Evolutionary conservation across 2,113 vertebrate genomes (phyloP), one percentile per base, ranked within the genome.

Genomic region (Sinocyclocheilus grahami): DNA sequence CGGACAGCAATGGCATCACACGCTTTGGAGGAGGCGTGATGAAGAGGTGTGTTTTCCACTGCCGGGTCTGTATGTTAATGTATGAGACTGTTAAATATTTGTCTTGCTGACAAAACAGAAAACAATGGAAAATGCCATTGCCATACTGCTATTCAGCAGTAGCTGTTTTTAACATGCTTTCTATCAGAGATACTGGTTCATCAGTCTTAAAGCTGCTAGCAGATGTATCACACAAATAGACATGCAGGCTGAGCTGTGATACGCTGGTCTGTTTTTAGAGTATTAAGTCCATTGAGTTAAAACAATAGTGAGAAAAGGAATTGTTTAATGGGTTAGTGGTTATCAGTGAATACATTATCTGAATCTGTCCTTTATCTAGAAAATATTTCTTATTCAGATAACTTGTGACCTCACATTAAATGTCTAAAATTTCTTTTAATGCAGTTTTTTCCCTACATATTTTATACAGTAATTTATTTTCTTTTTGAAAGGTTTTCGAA

Each of bases 1-100:
- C 71, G 5, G 92, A 91, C 2, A 83, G 46, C 37, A 92, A 91
- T 3, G 86, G 92, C 85, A 93, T 93, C 24, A 71, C 37, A 4
- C 55, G 90, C 65, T 30, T 95, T 84, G 24, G 93, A 1, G 97
- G 95, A 0, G 93, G 95, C 20, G 94, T 98, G 92, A 97, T 97
- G 87, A 99, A 98, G 92, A 97, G 94, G 97, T 98, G 80, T 87
- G 93, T 69, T 79, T 46, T 81, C 69, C 20, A 62, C 33, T 24
- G 5, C n/a, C 4, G 14, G 51, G 13, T 37, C 33, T 65, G 46
- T 30, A 24, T 81, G 20, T 4, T 62, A 3, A 37, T 33, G 14
- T 60, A 1, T 48, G 2, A 46, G 9, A 10, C 42, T 10, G 42
- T 11, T 46, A 10, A 46, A 46, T 2, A 48, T 81, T 48, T 81